Conservation (phyloP, 1,140 invertebrate species). For the Drosophila dunni region DNA sequence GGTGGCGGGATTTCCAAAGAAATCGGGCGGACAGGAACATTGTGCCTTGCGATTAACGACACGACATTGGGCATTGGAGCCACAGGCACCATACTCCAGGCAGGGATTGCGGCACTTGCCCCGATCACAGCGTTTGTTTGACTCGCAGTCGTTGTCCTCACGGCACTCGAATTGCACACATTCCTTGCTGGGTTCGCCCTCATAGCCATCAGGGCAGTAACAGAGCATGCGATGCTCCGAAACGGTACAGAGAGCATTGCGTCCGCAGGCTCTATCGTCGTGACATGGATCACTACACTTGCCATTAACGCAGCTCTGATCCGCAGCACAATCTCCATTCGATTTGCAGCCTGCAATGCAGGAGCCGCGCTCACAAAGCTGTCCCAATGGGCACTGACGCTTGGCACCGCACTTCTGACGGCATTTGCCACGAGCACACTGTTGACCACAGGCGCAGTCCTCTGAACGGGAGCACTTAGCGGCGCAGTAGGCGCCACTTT, state of each 20-base stretch:
- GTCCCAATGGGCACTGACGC: slow-evolving; percentile 83
- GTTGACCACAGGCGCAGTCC: slow-evolving; percentile 90
- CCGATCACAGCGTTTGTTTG: slow-evolving; percentile 90
- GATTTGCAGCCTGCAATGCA: slow-evolving; percentile 91
- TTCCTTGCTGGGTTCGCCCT: slow-evolving; percentile 90
- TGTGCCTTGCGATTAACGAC: slow-evolving; percentile 90
- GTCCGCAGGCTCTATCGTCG: slow-evolving; percentile 88
- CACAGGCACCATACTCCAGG: slow-evolving; percentile 90
- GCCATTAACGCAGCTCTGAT: slow-evolving; percentile 90
- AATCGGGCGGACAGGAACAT: slow-evolving; percentile 94
- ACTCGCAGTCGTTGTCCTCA: slow-evolving; percentile 91
- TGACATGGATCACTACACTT: slow-evolving; percentile 92
- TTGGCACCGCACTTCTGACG: slow-evolving; percentile 83
- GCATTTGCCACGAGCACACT: slow-evolving; percentile 86
- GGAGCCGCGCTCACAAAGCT: slow-evolving; percentile 87
- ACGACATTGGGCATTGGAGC: slow-evolving; percentile 94
- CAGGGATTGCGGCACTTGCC: slow-evolving; percentile 94
- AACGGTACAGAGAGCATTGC: slow-evolving; percentile 90
- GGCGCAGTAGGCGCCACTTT: slow-evolving; percentile 90
- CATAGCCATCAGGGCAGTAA: slow-evolving; percentile 92
- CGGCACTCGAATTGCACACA: slow-evolving; percentile 92
- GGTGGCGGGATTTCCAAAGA: slow-evolving; percentile 91
- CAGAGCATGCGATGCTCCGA: slow-evolving; percentile 93
- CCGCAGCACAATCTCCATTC: slow-evolving; percentile 91
- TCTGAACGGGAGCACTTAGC: slow-evolving; percentile 88